phyloP scores from a whole-genome alignment of 2,113 vertebrate genomes.

The Protobothrops mucrosquamatus region DNA sequence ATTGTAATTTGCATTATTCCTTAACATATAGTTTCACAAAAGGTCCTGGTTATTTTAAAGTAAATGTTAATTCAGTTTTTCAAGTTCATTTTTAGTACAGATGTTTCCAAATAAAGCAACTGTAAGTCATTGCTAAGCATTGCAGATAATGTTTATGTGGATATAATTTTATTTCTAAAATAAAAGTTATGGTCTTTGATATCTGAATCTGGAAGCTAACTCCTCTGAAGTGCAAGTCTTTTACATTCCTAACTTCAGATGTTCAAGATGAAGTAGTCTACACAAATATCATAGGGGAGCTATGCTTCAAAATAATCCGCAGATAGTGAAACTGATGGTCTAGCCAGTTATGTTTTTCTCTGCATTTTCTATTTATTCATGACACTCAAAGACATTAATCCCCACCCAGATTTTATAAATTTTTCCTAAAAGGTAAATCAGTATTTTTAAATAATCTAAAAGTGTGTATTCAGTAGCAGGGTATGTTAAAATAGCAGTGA shows the following conservation, averaged over 20 bases:
- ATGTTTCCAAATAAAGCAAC: background rate
- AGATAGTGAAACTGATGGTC: background rate
- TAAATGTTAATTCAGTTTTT: background rate
- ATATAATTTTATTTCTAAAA: background rate
- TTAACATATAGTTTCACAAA: background rate
- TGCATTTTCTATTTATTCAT: background rate
- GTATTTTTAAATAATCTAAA: background rate
- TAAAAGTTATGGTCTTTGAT: background rate
- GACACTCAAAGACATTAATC: background rate
- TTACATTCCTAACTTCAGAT: background rate
- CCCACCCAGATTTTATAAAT: slow-evolving; percentile 3
- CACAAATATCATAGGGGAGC: background rate
- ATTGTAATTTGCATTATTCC: background rate
- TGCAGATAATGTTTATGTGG: background rate
- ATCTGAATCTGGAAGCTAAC: background rate
- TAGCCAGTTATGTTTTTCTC: background rate
- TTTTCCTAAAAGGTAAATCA: background rate
- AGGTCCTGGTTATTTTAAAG: background rate
- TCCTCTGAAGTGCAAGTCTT: background rate
- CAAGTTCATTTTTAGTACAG: background rate
- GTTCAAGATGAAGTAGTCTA: slow-evolving; percentile 1
- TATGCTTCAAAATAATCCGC: slow-evolving; percentile 5
- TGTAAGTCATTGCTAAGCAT: background rate
- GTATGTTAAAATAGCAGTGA: background rate
- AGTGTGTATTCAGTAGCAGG: background rate